Percentiles rank a stretch among this genome's conserved stretches.
phyloP scores from a whole-genome alignment of 2,888 invertebrate genomes.

The Pachydiplax longipennis region DNA sequence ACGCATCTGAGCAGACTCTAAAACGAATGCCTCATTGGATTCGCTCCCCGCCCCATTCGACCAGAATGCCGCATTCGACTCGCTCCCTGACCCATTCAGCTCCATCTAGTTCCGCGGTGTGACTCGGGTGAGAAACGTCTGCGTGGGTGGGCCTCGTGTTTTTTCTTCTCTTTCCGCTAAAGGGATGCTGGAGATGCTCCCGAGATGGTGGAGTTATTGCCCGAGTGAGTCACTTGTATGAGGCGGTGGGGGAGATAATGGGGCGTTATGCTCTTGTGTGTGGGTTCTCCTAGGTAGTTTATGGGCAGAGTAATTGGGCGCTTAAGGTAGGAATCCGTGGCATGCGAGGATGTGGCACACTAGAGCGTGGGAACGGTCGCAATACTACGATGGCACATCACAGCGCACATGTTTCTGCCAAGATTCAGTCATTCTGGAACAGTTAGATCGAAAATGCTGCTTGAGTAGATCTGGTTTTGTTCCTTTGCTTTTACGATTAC shows the following conservation, averaged over 20 bases:
- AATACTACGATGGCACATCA: no score
- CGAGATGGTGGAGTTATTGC: background rate
- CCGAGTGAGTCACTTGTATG: background rate
- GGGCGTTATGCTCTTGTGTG: conserved; percentile 2
- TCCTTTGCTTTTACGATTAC: no score
- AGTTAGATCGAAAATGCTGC: no score
- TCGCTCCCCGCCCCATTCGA: background rate
- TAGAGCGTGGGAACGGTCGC: conserved; percentile 11
- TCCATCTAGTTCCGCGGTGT: background rate
- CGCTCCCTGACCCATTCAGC: background rate
- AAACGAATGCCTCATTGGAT: background rate
- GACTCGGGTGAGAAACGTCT: conserved; percentile 35
- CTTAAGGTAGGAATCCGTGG: background rate
- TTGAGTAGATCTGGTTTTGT: no score
- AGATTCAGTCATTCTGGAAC: no score
- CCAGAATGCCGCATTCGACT: background rate
- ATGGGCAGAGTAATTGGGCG: conserved; percentile 10
- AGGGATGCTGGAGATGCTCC: background rate
- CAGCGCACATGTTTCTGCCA: no score
- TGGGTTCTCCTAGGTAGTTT: background rate
- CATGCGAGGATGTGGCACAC: background rate
- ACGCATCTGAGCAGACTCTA: background rate
- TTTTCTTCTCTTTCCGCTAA: background rate
- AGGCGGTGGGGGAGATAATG: background rate
- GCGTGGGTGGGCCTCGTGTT: conserved; percentile 27